Evolutionary conservation across 1,140 invertebrate species (phyloP).

Genomic region (Drosophila cardini): DNA sequence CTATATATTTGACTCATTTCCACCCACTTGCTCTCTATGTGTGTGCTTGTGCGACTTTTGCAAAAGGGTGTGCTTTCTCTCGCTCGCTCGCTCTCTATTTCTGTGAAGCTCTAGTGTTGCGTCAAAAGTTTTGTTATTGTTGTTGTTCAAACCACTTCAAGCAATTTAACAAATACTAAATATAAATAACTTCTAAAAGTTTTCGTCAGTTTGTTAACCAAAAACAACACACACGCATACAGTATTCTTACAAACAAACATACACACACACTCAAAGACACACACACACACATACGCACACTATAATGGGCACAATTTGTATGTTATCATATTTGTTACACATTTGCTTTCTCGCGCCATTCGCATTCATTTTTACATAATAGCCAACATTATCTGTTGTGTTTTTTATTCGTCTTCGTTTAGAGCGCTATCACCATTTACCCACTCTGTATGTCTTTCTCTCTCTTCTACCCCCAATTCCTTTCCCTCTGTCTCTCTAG

Average conservation of each 20-base stretch:
- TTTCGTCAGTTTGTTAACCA: slow-evolving; percentile 39
- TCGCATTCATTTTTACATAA: slow-evolving; percentile 34
- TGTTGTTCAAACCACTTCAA: slow-evolving; percentile 27
- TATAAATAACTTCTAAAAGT: slow-evolving; percentile 29
- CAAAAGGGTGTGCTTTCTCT: slow-evolving; percentile 56
- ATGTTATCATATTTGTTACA: slow-evolving; percentile 43
- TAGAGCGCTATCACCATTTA: slow-evolving; percentile 23
- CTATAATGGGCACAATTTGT: slow-evolving; percentile 22
- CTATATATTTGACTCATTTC: slow-evolving; percentile 15
- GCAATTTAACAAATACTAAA: slow-evolving; percentile 35
- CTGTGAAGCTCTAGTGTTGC: slow-evolving; percentile 49
- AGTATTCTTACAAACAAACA: slow-evolving; percentile 23
- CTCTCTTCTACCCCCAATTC: neutral
- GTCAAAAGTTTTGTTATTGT: slow-evolving; percentile 31
- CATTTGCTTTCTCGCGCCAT: slow-evolving; percentile 41
- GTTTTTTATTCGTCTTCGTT: slow-evolving; percentile 55
- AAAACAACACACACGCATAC: slow-evolving; percentile 21
- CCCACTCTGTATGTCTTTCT: neutral
- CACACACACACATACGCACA: slow-evolving; percentile 16
- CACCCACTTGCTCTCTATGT: slow-evolving; percentile 4
- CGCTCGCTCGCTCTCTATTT: slow-evolving; percentile 18
- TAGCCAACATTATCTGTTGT: slow-evolving; percentile 54
- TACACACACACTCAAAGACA: slow-evolving; percentile 10
- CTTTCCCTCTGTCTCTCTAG: slow-evolving; percentile 14
- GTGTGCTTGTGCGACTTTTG: slow-evolving; percentile 39